Evolutionary conservation across 2,113 vertebrate genomes (phyloP), one percentile per base, ranked within the genome.

Genomic region (Nothobranchius furzeri): DNA sequence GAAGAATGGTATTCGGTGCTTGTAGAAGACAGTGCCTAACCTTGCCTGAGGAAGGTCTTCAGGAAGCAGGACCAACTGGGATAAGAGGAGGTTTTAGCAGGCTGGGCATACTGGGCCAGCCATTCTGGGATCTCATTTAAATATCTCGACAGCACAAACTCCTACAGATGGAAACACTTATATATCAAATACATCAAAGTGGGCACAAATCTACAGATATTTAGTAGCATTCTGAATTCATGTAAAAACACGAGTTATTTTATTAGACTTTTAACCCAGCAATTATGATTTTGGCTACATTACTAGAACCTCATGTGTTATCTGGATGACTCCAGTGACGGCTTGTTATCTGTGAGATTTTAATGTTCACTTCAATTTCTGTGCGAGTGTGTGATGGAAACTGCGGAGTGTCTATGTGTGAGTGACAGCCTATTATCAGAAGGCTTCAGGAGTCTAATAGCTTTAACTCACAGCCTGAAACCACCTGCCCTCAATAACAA

Each of bases 41-140:
- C 97, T 94, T 95, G 94, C 92, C 88, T 91, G 85, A 97, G 93
- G 91, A 97, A 95, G 69, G 92, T 91, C 85, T 94, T 91, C 77
- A 96, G 92, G 92, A 97, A 96, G 91, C 90, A 92, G 86, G 90
- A 90, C 96, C 96, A 97, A 83, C 90, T 94, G 82, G 95, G 92
- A 91, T 94, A 96, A 90, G 85, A 89, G 87, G 93, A 95, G 85
- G 89, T 92, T 91, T 94, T 94, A 92, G 93, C 93, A 83, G 93
- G 93, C 83, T 86, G 90, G 61, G 94, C 94, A 82, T 96, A 90
- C 88, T 90, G 90, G 84, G 93, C 89, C 90, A 98, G 91, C 93
- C 96, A 92, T 88, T 92, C 91, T 67, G 94, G 95, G 87, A 97
- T 92, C 88, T 95, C 95, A 91, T 96, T 89, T 84, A 94, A 92